Evolutionary conservation across 2,113 vertebrate species (phyloP).

Genomic region (Chauna torquata): DNA sequence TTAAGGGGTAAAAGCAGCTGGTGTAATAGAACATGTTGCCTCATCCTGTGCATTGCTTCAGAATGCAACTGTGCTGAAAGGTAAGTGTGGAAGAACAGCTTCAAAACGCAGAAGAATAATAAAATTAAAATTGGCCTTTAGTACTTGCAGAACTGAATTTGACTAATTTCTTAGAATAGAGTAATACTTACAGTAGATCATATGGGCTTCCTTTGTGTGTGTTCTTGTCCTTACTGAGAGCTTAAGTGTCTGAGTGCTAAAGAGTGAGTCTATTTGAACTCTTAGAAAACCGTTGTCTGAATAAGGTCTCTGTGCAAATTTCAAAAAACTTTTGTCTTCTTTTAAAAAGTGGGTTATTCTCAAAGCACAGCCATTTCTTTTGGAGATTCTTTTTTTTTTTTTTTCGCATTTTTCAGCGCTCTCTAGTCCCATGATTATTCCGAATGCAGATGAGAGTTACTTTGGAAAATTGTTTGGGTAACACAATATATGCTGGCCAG

Average conservation of each 20-base stretch:
- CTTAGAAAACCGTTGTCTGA: not conserved
- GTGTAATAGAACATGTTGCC: not conserved
- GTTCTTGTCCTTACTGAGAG: not conserved
- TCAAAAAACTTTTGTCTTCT: not conserved
- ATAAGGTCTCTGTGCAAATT: conserved; percentile 25
- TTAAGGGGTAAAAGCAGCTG: accelerated
- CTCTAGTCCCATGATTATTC: not conserved
- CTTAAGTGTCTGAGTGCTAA: not conserved
- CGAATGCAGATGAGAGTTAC: conserved; percentile 26
- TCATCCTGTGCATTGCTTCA: accelerated
- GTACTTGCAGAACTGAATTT: not conserved
- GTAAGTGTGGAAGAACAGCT: not conserved
- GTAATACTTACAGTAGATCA: accelerated
- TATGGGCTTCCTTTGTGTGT: not conserved
- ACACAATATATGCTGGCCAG: not conserved
- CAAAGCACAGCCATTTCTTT: not conserved
- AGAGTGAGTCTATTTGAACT: not conserved
- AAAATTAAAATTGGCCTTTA: not conserved
- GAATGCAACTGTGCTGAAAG: not conserved
- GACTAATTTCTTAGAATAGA: not conserved
- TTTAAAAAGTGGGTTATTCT: conserved; percentile 27
- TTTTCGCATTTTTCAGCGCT: not conserved
- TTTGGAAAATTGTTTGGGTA: not conserved
- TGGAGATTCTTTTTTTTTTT: not conserved
- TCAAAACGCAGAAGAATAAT: not conserved